Evolutionary conservation across 2,113 vertebrate genomes (phyloP).

Genomic region (Dermatemys mawii): DNA sequence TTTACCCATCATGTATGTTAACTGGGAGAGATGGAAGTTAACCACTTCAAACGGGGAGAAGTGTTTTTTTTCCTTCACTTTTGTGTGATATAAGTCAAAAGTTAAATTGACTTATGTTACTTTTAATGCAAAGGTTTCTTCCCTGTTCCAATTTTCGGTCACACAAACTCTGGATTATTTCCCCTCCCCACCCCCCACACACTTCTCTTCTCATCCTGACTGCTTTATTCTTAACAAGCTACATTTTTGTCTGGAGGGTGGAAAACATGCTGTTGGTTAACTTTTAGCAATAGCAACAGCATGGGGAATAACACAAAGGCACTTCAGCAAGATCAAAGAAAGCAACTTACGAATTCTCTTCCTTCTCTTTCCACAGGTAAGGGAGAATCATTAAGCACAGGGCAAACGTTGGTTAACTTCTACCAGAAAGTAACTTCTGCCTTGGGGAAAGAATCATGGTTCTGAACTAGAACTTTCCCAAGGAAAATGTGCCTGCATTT

Average conservation of each 20-base stretch:
- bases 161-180: not conserved
- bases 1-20: not conserved
- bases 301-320: not conserved
- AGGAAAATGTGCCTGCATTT: slow-evolving; percentile 51
- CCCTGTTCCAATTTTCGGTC: not conserved
- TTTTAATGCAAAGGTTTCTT: not conserved
- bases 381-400: slow-evolving; percentile 3
- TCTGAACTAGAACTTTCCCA: slow-evolving; percentile 45
- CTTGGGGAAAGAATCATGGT: slow-evolving; percentile 35
- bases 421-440: slow-evolving; percentile 45
- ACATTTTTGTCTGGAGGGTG: not conserved
- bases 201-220: not conserved
- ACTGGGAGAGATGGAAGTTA: not conserved
- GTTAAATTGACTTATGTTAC: fast-evolving
- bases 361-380: not conserved
- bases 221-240: slow-evolving; percentile 16
- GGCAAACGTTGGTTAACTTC: slow-evolving; percentile 30
- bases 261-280: not conserved
- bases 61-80: not conserved
- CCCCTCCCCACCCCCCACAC: not conserved
- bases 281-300: not conserved
- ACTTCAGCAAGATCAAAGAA: not conserved
- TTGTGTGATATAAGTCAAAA: not conserved
- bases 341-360: slow-evolving; percentile 2
- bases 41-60: not conserved